A percentile compares a stretch with the other conserved stretches of the same genome.
Conservation (phyloP, 2,797 vertebrate genomes). For the Myripristis murdjan region DNA sequence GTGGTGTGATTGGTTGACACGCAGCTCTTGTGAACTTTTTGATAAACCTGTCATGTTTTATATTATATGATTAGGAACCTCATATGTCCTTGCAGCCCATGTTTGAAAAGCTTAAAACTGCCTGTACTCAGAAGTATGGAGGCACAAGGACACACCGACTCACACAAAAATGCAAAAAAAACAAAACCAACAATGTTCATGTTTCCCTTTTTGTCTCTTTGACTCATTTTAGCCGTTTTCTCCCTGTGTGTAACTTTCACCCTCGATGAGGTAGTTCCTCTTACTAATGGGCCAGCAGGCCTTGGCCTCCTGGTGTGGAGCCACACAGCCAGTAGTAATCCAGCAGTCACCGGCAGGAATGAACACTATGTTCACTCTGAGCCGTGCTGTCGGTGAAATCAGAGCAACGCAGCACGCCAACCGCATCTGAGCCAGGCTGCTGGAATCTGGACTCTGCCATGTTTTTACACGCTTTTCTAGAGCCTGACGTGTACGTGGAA, state of each 20-base stretch:
- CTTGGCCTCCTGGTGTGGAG: not conserved
- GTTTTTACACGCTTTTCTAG: too few relatives aligned
- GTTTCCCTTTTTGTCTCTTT: not conserved
- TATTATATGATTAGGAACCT: too few relatives aligned
- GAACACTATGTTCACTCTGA: not conserved
- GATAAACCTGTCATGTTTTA: too few relatives aligned
- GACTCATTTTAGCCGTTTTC: slow-evolving; percentile 8
- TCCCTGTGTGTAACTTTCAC: slow-evolving; percentile 5
- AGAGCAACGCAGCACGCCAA: not conserved
- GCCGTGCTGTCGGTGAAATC: not conserved
- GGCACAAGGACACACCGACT: not conserved
- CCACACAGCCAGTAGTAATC: not conserved
- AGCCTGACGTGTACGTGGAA: too few relatives aligned
- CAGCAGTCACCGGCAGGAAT: not conserved
- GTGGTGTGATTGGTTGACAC: too few relatives aligned
- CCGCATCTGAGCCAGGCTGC: too few relatives aligned
- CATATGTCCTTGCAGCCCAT: too few relatives aligned
- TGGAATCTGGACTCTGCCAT: too few relatives aligned
- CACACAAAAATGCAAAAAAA: not conserved
- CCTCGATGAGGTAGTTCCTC: not conserved
- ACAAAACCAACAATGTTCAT: not conserved
- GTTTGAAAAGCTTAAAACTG: not conserved
- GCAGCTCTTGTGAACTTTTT: too few relatives aligned
- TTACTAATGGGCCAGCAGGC: slow-evolving; percentile 1
- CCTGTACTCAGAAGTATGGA: too few relatives aligned